A percentile compares a stretch with the other conserved stretches of the same genome.
Conservation (phyloP, 2,888 invertebrate genomes). For the Bombyx huttoni region DNA sequence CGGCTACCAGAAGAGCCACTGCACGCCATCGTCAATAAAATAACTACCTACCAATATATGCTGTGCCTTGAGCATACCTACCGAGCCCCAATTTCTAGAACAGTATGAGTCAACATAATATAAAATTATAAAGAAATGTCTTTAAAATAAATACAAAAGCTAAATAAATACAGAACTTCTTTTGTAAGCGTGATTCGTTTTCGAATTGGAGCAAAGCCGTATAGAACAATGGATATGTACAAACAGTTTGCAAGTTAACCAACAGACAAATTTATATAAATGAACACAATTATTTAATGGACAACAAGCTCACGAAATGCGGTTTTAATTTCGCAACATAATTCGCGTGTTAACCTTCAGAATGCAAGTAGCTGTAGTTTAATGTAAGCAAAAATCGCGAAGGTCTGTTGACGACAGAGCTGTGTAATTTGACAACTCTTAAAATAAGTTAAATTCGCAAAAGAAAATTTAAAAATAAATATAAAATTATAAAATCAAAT, state of each 20-base stretch:
- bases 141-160: background rate
- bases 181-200: background rate
- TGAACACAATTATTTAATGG: background rate
- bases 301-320: background rate
- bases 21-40: too few species aligned
- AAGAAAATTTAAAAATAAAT: too few species aligned
- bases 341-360: background rate
- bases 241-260: background rate
- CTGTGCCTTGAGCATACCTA: too few species aligned
- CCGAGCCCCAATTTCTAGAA: too few species aligned
- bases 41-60: too few species aligned
- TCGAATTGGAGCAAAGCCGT: background rate
- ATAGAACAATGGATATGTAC: background rate
- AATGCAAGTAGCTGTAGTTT: background rate
- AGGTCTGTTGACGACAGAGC: background rate
- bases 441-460: too few species aligned
- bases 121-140: background rate
- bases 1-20: too few species aligned
- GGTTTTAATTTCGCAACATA: background rate
- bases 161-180: background rate
- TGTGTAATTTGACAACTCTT: too few species aligned
- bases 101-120: background rate
- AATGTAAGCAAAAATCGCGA: background rate
- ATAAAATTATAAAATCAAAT: too few species aligned
- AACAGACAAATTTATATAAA: background rate